Conservation (phyloP, 2,113 vertebrate species). For the Sporophila hypoxantha region DNA sequence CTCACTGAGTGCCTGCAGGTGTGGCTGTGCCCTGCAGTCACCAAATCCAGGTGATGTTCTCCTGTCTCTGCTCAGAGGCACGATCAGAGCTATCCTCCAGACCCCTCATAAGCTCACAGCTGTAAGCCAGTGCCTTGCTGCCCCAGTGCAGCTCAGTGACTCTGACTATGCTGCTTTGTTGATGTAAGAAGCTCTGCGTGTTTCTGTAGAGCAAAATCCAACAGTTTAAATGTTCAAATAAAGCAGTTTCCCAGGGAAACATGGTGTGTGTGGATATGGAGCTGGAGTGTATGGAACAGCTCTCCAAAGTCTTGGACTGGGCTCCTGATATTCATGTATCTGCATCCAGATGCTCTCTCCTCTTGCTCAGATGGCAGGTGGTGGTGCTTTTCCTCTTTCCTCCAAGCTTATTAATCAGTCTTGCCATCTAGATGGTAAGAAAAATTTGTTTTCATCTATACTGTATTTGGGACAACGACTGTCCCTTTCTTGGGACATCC, state of each 20-base stretch:
- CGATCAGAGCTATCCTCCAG: background rate
- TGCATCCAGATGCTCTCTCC: background rate
- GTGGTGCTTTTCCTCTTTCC: background rate
- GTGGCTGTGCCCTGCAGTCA: background rate
- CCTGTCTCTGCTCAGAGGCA: background rate
- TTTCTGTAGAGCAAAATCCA: background rate
- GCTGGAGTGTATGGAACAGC: background rate
- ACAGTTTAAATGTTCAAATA: background rate
- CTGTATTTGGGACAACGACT: background rate
- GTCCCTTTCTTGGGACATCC: background rate
- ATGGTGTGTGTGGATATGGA: background rate
- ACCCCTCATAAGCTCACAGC: background rate
- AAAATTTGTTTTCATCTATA: background rate
- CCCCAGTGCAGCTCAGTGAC: background rate
- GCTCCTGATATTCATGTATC: background rate
- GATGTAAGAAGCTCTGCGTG: background rate
- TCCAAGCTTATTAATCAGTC: background rate
- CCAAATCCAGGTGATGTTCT: background rate
- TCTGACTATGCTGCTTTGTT: background rate
- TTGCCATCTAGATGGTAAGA: background rate
- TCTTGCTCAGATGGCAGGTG: background rate
- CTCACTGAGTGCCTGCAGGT: background rate
- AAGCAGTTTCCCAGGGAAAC: background rate
- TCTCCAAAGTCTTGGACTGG: background rate
- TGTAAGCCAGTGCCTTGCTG: background rate